A percentile compares a stretch with the other conserved stretches of the same genome.
These are phyloP conservation scores for Alca torda DNA, from an alignment of 2,797 vertebrate species.

Conservation along the genomic window DNA sequence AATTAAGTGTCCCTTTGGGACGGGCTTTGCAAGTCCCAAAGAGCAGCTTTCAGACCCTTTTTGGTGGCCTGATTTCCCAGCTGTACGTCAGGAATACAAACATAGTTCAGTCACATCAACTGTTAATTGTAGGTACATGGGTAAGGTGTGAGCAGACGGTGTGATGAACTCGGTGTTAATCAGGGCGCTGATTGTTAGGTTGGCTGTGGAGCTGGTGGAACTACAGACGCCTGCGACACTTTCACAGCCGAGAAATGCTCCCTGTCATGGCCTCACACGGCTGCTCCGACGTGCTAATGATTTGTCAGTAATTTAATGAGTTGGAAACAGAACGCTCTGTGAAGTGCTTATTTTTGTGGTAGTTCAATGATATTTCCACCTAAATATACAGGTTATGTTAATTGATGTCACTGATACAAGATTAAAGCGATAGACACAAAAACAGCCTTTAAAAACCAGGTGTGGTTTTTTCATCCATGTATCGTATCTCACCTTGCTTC, in stretches of 20 bases:
- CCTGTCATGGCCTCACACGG: neutral
- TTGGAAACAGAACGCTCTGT: neutral
- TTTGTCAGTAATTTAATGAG: slow-evolving; percentile 28
- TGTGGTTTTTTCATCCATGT: neutral
- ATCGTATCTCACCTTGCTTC: neutral
- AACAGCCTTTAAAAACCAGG: neutral
- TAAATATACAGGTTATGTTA: neutral
- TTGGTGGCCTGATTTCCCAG: neutral
- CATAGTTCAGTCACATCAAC: neutral
- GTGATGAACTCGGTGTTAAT: neutral
- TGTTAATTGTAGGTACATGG: neutral
- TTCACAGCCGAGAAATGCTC: neutral
- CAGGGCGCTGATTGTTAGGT: neutral
- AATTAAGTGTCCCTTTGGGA: neutral
- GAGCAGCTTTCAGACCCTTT: neutral
- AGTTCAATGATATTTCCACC: slow-evolving; percentile 2
- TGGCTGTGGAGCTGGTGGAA: neutral
- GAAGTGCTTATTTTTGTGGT: slow-evolving; percentile 15
- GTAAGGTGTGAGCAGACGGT: neutral
- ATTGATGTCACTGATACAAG: neutral
- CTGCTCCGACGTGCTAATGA: slow-evolving; percentile 32
- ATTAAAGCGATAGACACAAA: slow-evolving; percentile 21
- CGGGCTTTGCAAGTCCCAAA: neutral
- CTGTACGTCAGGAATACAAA: neutral
- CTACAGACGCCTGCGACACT: neutral